Conservation (phyloP, 2,888 invertebrate species). For the Microctonus brassicae region DNA sequence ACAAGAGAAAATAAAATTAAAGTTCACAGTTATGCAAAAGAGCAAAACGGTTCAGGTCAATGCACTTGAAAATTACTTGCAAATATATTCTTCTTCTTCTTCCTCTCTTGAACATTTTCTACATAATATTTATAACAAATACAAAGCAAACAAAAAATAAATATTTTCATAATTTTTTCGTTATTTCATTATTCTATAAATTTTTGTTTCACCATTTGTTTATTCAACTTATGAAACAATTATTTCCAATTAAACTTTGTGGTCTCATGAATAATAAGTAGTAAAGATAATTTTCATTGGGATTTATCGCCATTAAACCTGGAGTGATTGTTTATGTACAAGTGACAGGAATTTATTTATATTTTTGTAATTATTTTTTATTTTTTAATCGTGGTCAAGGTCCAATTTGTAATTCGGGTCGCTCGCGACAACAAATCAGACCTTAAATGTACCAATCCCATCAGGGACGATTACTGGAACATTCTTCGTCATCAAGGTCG, state of each 20-base stretch:
- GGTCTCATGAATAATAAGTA: too few species aligned
- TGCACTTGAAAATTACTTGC: slow-evolving; percentile 13
- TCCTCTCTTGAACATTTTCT: not conserved
- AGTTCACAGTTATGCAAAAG: slow-evolving; percentile 39
- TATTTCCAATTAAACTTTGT: slow-evolving; percentile 1
- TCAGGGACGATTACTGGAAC: slow-evolving; percentile 46
- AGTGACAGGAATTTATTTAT: not conserved
- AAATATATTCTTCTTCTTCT: not conserved
- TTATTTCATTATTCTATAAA: not conserved
- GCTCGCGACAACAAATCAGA: slow-evolving; percentile 40
- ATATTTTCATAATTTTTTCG: not conserved
- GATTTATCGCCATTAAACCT: slow-evolving; percentile 7
- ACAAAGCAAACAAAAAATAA: not conserved
- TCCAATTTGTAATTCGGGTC: slow-evolving; percentile 52
- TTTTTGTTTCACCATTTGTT: not conserved
- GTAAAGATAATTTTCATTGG: not conserved
- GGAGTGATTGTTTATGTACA: not conserved
- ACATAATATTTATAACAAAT: not conserved
- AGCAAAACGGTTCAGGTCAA: slow-evolving; percentile 37
- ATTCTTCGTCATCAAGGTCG: slow-evolving; percentile 38
- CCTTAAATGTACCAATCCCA: slow-evolving; percentile 53
- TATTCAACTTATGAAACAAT: slow-evolving; percentile 12
- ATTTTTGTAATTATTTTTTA: not conserved
- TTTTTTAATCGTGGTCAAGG: slow-evolving; percentile 60
- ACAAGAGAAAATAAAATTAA: not conserved